A percentile compares a stretch with the other conserved stretches of the same genome.
phyloP scores from a whole-genome alignment of 2,797 vertebrate species.

The Alectoris magna region DNA sequence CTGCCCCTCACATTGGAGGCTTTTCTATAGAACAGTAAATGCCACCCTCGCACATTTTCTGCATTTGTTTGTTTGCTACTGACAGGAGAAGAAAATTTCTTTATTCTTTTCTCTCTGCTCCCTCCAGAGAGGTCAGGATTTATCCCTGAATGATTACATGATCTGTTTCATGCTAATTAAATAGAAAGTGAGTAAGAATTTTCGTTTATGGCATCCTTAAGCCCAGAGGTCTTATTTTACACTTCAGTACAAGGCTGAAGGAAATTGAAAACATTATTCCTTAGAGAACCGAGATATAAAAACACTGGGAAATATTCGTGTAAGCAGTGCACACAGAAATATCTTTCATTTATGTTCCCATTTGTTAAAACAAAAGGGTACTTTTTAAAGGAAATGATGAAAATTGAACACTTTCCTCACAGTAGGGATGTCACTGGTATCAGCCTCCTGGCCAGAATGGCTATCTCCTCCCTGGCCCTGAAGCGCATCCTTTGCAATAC shows the following conservation, averaged over 20 bases:
- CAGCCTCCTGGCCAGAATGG: background rate
- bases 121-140: constrained; percentile 40
- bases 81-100: background rate
- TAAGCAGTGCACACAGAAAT: constrained; percentile 57
- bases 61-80: constrained; percentile 8
- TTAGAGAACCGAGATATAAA: constrained; percentile 50
- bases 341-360: constrained; percentile 55
- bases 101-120: background rate
- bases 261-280: constrained; percentile 68
- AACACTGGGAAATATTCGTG: constrained; percentile 63
- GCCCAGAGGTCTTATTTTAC: constrained; percentile 69
- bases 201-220: constrained; percentile 54
- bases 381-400: constrained; percentile 68
- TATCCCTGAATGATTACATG: constrained; percentile 30
- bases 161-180: constrained; percentile 68
- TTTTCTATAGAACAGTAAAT: background rate
- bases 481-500: constrained; percentile 10
- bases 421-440: constrained; percentile 4
- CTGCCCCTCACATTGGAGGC: background rate
- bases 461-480: background rate
- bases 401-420: constrained; percentile 42
- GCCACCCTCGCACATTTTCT: background rate
- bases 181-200: constrained; percentile 37
- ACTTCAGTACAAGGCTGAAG: constrained; percentile 54
- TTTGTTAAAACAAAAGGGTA: constrained; percentile 62